Conservation (phyloP, 2,888 invertebrate genomes). For the Synergus gifuensis region DNA sequence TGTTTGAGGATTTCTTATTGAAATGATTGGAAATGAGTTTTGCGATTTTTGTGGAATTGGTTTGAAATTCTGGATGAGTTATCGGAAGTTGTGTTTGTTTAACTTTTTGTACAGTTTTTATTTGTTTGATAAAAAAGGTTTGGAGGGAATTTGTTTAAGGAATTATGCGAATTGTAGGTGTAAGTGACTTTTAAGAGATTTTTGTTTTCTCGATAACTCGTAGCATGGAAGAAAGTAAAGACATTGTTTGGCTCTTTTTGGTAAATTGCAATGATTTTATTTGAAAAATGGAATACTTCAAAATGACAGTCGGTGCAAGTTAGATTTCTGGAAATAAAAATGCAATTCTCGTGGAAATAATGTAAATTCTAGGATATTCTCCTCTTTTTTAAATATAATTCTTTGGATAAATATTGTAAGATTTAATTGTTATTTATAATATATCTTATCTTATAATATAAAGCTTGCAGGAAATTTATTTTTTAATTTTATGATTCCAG, state of each 20-base stretch:
- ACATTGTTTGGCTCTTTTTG: not conserved
- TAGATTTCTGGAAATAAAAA: not conserved
- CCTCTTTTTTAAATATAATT: not conserved
- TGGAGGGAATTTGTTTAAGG: not conserved
- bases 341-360: not conserved
- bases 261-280: not conserved
- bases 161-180: not conserved
- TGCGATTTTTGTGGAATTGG: not conserved
- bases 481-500: no score
- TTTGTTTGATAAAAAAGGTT: not conserved
- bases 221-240: not conserved
- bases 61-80: not conserved
- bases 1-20: not conserved
- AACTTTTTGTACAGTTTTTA: not conserved
- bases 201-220: no score
- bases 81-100: not conserved
- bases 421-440: not conserved
- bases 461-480: not conserved
- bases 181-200: not conserved
- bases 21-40: not conserved
- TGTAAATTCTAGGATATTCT: not conserved
- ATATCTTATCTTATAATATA: not conserved
- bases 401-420: not conserved
- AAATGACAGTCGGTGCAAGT: not conserved
- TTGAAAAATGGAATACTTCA: not conserved